Evolutionary conservation across 2,797 vertebrate genomes (phyloP), one percentile per base, ranked within the genome.

Genomic region (Falco novaeseelandiae): DNA sequence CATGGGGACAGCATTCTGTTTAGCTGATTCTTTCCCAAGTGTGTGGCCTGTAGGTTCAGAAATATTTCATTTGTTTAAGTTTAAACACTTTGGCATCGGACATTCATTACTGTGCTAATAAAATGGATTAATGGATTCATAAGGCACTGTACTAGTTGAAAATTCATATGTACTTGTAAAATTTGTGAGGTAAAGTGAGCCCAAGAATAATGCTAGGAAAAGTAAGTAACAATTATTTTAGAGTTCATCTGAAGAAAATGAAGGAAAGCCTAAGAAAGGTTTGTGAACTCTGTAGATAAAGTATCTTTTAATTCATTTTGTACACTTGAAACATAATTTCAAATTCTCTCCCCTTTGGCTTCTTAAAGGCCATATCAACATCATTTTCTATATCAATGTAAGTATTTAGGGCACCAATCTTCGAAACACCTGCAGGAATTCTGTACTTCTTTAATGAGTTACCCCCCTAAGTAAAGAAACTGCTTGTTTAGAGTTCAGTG

Each of bases 341-440:
- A 85, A 69, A 54, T 63, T 58, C 15, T 80, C 16, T 61, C 27
- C 22, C 18, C 32, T 74, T 87, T 91, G 70, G 36, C 40, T 80
- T 85, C 74, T 85, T 83, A 88, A 89, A 90, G 49, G 49, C 34
- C 21, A 6, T n/a, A 86, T 34, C 32, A 82, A 29, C 3, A 7
- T 7, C 6, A 81, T 92, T 91, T 91, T 89, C 59, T 89, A 40
- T 73, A 44, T 77, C 91, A 94, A 73, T 1, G 4, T 46, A 89
- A 57, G 55, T 29, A 69, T 74, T 71, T 46, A 83, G 42, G 69
- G 12, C 79, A 87, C 14, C n/a, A 38, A 78, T 69, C 46, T 73
- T 40, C 38, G 38, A 89, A 94, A 62, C 23, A 94, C 26, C 61
- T 91, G 82, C 58, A 96, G 58, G 46, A 85, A 67, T 89, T 92